Evolutionary conservation across 2,797 vertebrate species (phyloP), one percentile per base, ranked within the genome.

Genomic region (Acanthornis magna): DNA sequence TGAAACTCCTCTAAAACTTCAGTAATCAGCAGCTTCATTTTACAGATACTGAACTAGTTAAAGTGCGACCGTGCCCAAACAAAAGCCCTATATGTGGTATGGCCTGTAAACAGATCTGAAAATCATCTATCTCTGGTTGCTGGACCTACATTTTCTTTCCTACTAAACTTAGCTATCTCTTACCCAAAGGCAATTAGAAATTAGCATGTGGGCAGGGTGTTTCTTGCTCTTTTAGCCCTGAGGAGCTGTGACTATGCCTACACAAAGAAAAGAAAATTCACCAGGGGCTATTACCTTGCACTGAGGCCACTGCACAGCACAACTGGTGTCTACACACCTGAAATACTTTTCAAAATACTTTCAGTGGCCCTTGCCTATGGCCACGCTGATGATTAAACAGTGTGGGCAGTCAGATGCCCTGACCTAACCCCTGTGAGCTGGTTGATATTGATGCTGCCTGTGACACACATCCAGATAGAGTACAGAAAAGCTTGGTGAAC

Each of bases 191-290:
- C 16, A 85, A 47, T 27, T 38, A 8, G 54, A 43, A 87, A 48
- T 18, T 10, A 54, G 11, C 12, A 10, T 3, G 25, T 13, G n/a
- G 42, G 12, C 13, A 67, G 34, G 16, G 15, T 29, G 48, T 43
- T 43, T 13, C 6, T 48, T 23, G 17, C 6, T 47, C 16, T 51
- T 43, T 48, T 13, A 42, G 32, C 21, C 42, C 25, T 10, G 27
- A 61, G 70, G 53, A 43, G 18, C 7, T 76, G 16, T 16, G 19
- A 29, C 20, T 19, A 22, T 25, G 11, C 17, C 42, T 30, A 4
- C 6, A 47, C 0, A 2, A 25, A 16, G 51, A 36, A 61, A 65
- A 4, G 1, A 36, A 79, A 47, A 51, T 18, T 72, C 1, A 1
- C 15, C 12, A 29, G 13, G 13, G 25, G 16, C 8, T 61, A 4